phyloP scores from a whole-genome alignment of 2,888 invertebrate species.

The Cenopis cana region DNA sequence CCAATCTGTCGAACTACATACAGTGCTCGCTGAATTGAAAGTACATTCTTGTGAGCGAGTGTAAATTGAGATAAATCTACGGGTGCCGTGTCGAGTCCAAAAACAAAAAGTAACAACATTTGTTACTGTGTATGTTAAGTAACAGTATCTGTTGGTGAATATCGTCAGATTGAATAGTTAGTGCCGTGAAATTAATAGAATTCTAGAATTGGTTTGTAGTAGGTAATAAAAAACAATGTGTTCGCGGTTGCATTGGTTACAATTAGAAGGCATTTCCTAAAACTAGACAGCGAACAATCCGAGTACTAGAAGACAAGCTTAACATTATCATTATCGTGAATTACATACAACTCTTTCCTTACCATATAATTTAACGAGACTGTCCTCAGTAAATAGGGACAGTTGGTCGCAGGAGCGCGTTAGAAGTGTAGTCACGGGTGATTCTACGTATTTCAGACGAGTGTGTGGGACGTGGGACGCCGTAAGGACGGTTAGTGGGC shows the following conservation, averaged over 20 bases:
- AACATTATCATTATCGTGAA: not conserved
- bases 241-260: too few species aligned
- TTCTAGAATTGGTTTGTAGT: too few species aligned
- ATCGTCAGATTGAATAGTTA: too few species aligned
- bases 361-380: conserved; percentile 29
- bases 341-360: not conserved
- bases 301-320: not conserved
- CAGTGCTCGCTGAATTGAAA: not conserved
- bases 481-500: conserved; percentile 26
- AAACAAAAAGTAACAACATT: not conserved
- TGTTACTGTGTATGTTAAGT: not conserved
- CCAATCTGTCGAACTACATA: not conserved
- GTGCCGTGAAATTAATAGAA: too few species aligned
- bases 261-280: too few species aligned
- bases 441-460: conserved; percentile 27
- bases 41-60: not conserved
- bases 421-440: conserved; percentile 32
- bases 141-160: not conserved
- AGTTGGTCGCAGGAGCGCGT: conserved; percentile 26
- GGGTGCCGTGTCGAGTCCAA: not conserved
- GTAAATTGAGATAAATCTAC: not conserved
- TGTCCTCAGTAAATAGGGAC: conserved; percentile 10
- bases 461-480: conserved; percentile 6
- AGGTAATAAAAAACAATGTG: too few species aligned
- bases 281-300: not conserved